Evolutionary conservation across 2,797 vertebrate species (phyloP).

Genomic region (Pyrocephalus nanus): DNA sequence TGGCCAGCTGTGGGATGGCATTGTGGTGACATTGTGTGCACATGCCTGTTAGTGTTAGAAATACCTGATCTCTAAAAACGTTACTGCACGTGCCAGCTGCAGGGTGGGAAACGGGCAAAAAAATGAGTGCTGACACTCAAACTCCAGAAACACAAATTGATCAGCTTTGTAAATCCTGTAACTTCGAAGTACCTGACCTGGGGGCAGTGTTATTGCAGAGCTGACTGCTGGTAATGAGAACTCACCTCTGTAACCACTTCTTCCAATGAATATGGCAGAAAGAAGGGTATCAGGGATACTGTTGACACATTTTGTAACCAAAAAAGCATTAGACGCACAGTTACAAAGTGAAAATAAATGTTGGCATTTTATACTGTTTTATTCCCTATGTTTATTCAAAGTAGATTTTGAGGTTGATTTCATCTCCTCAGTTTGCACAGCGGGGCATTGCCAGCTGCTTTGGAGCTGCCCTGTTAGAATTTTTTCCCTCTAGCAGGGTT

Average conservation of each 20-base stretch:
- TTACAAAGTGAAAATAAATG: neutral
- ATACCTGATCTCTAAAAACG: neutral
- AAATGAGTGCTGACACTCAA: neutral
- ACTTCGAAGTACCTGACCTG: neutral
- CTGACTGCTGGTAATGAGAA: neutral
- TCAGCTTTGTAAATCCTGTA: neutral
- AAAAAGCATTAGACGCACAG: neutral
- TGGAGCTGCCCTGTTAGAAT: neutral
- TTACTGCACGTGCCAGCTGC: neutral
- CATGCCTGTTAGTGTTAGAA: neutral
- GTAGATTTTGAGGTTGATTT: neutral
- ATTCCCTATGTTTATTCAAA: neutral
- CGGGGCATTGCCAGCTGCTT: neutral
- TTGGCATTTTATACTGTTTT: neutral
- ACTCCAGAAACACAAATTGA: neutral
- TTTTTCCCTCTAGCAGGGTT: neutral
- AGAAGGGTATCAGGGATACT: neutral
- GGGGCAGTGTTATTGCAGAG: neutral
- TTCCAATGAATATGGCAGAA: neutral
- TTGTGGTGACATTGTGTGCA: neutral
- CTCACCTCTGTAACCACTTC: neutral
- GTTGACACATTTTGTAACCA: neutral
- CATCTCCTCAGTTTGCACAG: neutral
- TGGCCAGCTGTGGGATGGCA: neutral
- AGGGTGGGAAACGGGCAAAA: neutral